Percentiles rank a stretch among this genome's conserved stretches.
These are phyloP conservation scores for Corvus cornix DNA, from an alignment of 2,113 vertebrate species.

Conservation along the genomic window DNA sequence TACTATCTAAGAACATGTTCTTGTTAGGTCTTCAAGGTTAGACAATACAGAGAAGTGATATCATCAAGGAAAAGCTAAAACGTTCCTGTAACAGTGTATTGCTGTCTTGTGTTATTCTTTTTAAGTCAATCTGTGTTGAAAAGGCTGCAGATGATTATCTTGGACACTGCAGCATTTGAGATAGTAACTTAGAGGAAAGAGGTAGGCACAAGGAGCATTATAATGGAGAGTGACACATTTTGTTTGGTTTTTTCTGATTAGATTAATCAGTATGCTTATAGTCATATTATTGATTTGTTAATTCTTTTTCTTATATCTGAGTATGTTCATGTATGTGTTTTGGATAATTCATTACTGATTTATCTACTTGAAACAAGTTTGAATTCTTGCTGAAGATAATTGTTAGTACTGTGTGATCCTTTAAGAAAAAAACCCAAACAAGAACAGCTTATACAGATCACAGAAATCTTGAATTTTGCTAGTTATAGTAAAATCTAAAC, in stretches of 20 bases:
- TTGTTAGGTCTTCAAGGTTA: not conserved
- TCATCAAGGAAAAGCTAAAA: not conserved
- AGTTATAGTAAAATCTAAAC: not conserved
- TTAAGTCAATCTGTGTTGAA: not conserved
- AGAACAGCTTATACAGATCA: not conserved
- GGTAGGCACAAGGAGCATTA: fast-evolving
- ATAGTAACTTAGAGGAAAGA: not conserved
- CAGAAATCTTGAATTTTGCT: not conserved
- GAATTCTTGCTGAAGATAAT: not conserved
- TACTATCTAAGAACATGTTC: not conserved
- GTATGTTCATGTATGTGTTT: not conserved
- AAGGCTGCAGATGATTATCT: not conserved
- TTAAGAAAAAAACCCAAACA: not conserved
- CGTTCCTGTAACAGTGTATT: not conserved
- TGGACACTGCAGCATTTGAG: not conserved
- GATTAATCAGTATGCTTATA: not conserved
- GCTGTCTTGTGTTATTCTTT: not conserved
- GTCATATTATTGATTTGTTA: not conserved
- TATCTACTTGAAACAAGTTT: not conserved
- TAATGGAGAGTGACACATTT: not conserved
- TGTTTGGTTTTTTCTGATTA: not conserved
- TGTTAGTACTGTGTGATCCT: not conserved
- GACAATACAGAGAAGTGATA: not conserved
- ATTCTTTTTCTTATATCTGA: not conserved
- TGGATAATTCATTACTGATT: not conserved